Evolutionary conservation across 2,113 vertebrate genomes (phyloP).

Genomic region (Cyphomyrus plagiostoma): DNA sequence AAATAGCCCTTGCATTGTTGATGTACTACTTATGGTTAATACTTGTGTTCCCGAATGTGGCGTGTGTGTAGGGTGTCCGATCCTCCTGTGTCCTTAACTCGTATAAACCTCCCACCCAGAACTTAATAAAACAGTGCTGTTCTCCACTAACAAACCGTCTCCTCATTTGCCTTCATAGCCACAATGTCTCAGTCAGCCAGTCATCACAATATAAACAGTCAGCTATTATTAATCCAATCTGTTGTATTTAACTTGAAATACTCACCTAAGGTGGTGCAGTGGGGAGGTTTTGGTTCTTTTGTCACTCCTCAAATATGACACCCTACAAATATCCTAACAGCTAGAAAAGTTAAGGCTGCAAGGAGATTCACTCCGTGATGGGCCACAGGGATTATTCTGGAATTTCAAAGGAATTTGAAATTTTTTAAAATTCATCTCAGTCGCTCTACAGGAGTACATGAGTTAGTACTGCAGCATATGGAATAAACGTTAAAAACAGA

Average conservation of each 20-base stretch:
- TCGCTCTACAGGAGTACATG: constrained; percentile 18
- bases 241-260: not conserved
- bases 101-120: too few species aligned
- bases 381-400: not conserved
- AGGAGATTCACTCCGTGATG: not conserved
- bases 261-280: not conserved
- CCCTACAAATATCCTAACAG: not conserved
- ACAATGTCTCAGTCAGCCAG: too few species aligned
- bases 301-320: not conserved
- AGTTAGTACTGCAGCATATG: constrained; percentile 27
- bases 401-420: not conserved
- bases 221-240: not conserved
- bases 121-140: too few species aligned
- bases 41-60: too few species aligned
- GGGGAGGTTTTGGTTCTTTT: not conserved
- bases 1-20: too few species aligned
- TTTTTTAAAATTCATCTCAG: not conserved
- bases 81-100: too few species aligned
- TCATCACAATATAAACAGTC: not conserved
- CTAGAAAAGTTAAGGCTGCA: not conserved
- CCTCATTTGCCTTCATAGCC: too few species aligned
- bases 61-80: too few species aligned
- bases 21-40: too few species aligned
- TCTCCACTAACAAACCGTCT: too few species aligned
- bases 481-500: constrained; percentile 17